Conservation (phyloP, 2,113 vertebrate genomes). For the Danionella cerebrum region DNA sequence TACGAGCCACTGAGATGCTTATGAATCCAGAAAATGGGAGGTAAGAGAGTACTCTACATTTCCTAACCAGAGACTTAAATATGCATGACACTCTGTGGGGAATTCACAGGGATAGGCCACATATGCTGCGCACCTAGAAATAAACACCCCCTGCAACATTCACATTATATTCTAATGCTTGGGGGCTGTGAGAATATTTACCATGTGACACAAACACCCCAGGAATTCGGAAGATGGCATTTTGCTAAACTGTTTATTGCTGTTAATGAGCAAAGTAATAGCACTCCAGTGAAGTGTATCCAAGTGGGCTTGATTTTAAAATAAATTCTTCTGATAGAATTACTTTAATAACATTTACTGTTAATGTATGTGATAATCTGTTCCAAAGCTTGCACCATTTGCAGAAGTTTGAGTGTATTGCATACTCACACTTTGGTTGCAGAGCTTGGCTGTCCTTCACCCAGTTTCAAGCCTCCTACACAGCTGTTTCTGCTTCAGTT, state of each 20-base stretch:
- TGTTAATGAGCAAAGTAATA: neutral
- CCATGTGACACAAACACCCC: no score
- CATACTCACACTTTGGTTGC: no score
- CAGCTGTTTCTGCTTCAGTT: no score
- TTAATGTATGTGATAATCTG: no score
- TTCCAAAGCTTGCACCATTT: no score
- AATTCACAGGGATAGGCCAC: slow-evolving; percentile 29
- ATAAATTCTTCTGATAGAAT: no score
- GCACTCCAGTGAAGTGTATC: neutral
- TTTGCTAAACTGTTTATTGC: neutral
- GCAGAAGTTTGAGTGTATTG: no score
- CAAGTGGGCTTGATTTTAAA: neutral
- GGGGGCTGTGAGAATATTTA: neutral
- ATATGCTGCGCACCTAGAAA: slow-evolving; percentile 8
- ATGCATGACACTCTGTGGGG: slow-evolving; percentile 39
- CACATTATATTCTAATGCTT: neutral
- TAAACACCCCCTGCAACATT: neutral
- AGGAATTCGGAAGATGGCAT: neutral
- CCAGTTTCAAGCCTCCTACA: no score
- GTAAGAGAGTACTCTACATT: slow-evolving; percentile 39
- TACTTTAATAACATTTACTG: no score
- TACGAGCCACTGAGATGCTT: slow-evolving; percentile 46
- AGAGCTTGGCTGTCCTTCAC: no score
- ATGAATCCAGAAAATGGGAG: slow-evolving; percentile 43
- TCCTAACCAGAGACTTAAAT: slow-evolving; percentile 45